These are phyloP conservation scores for Turritopsis dohrnii DNA, from an alignment of 30 jellyfish, hydroid and myxozoan species.

Conservation along the genomic window DNA sequence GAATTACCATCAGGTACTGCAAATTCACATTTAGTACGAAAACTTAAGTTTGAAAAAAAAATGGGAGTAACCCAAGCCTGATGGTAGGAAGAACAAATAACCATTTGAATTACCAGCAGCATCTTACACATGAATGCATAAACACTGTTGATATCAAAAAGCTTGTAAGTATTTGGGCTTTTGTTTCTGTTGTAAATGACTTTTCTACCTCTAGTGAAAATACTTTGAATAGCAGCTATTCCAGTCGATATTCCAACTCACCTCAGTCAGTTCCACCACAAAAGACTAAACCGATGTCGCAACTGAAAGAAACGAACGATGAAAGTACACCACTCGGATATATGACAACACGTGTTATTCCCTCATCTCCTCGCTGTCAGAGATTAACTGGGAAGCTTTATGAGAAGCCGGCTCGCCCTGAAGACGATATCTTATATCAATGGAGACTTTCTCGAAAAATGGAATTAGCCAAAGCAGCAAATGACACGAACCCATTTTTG, in stretches of 20 bases:
- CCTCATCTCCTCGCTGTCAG: neutral
- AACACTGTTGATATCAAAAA: too few species aligned
- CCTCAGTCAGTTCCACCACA: neutral
- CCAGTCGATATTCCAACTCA: neutral
- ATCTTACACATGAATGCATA: too few species aligned
- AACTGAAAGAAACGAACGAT: too few species aligned
- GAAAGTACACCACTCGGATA: neutral
- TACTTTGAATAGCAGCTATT: neutral
- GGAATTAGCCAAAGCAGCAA: neutral
- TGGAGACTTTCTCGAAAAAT: constrained; percentile 29
- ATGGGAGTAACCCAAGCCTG: too few species aligned
- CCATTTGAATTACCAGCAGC: too few species aligned
- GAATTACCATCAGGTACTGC: too few species aligned
- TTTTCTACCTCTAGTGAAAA: neutral
- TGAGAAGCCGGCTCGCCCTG: constrained; percentile 13
- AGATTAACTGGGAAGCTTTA: neutral
- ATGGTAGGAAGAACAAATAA: too few species aligned
- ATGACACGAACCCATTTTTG: neutral
- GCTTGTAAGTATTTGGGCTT: too few species aligned
- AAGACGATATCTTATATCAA: constrained; percentile 28
- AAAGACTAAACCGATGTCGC: neutral
- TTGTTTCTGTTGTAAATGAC: too few species aligned
- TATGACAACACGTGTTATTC: neutral
- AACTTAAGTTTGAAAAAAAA: too few species aligned
- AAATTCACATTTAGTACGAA: too few species aligned